These are phyloP conservation scores for Smithornis capensis DNA, from an alignment of 2,113 vertebrate genomes.

Conservation along the genomic window DNA sequence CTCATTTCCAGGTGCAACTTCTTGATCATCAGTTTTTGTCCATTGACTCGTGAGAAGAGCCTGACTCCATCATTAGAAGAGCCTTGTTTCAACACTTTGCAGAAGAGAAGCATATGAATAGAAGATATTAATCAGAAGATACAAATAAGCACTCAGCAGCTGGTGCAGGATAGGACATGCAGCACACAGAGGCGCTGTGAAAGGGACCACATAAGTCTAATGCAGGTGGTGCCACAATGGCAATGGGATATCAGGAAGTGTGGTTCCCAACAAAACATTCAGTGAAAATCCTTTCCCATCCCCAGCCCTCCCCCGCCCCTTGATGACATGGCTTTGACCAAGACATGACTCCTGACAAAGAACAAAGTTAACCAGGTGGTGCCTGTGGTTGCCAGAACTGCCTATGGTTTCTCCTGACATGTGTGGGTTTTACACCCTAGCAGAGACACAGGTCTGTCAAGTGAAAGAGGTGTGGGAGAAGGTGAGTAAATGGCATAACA, in stretches of 20 bases:
- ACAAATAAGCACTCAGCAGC: neutral
- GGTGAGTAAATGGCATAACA: neutral
- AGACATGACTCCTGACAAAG: neutral
- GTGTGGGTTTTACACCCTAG: neutral
- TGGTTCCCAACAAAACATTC: neutral
- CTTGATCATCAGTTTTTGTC: neutral
- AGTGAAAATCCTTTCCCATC: neutral
- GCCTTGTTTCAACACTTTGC: neutral
- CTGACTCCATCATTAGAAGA: neutral
- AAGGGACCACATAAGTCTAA: neutral
- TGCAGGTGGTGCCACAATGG: neutral
- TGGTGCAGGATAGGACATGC: neutral
- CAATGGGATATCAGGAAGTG: neutral
- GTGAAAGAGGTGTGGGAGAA: neutral
- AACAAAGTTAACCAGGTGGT: neutral
- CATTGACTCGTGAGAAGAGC: neutral
- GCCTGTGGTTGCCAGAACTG: neutral
- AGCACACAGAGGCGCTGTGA: neutral
- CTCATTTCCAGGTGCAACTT: neutral
- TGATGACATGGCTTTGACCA: neutral
- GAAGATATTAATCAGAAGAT: neutral
- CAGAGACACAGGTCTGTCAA: neutral
- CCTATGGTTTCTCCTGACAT: neutral
- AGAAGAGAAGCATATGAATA: neutral
- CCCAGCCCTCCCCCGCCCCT: no score